A percentile compares a stretch with the other conserved stretches of the same genome.
These are phyloP conservation scores for Danio tinwini DNA, from an alignment of 2,797 vertebrate genomes.

Conservation along the genomic window DNA sequence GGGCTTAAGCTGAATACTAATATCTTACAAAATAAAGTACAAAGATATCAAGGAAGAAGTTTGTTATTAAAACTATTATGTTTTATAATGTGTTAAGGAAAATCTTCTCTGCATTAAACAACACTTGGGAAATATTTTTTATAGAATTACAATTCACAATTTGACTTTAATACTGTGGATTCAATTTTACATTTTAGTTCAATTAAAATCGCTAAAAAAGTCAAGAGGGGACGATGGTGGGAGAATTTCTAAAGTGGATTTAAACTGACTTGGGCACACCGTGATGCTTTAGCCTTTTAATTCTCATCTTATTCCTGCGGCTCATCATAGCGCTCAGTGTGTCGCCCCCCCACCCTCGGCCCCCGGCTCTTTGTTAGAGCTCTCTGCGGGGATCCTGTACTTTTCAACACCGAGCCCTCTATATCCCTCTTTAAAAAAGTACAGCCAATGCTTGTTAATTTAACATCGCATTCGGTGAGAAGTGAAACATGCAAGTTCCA, in stretches of 20 bases:
- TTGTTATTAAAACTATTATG: no score
- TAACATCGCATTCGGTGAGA: constrained; percentile 8
- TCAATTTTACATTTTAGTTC: neutral
- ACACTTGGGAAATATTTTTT: no score
- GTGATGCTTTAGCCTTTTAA: constrained; percentile 48
- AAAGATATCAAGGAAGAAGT: no score
- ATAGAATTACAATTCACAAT: no score
- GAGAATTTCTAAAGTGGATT: constrained; percentile 50
- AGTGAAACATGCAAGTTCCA: constrained; percentile 22
- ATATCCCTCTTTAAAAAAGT: constrained; percentile 39
- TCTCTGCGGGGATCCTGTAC: constrained; percentile 41
- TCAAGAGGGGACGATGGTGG: neutral
- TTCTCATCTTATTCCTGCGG: constrained; percentile 39
- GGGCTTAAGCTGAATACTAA: no score
- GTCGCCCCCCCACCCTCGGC: constrained; percentile 32
- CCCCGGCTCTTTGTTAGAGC: constrained; percentile 42
- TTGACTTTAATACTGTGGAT: no score
- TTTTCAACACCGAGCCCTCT: constrained; percentile 32
- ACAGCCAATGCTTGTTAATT: constrained; percentile 29
- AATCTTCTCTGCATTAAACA: no score
- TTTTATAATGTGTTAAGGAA: no score
- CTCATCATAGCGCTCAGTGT: constrained; percentile 40
- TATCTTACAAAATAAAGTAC: no score
- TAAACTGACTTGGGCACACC: constrained; percentile 40
- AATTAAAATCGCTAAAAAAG: neutral